Base-by-base conservation (phyloP, 2,888 invertebrate species). In the Noctua janthe region DNA sequence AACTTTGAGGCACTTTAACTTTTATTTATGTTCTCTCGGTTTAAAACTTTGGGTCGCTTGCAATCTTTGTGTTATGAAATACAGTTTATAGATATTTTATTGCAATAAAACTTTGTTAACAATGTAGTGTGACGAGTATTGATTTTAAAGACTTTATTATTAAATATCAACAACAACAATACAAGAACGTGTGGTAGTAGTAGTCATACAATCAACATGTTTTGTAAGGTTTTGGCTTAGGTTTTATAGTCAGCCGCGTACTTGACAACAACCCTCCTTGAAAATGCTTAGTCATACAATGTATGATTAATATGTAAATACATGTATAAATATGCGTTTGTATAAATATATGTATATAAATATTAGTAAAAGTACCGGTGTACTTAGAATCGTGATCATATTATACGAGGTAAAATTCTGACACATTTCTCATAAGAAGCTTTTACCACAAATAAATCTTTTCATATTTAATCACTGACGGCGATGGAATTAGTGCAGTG, bases 1-100 rank as follows among this genome's bases (percentile, higher is more conserved):
- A 88, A 88, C 84, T 88, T 82, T 69, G 71, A 70, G 72, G 75
- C 71, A 82, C 81, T 79, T 86, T 82, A 79, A 85, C 88, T 82
- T 84, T 87, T 84, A 86, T 84, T 84, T 87, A 87, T 78, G 51
- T 81, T 75, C 77, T 59, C 73, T 71, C 43, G 76, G 64, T 76
- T 87, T 56, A 59, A 83, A 87, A 87, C 54, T 83, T 87, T 70
- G 35, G 5, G 43, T 78, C 59, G 72, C 74, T 51, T 62, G 64
- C 85, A 74, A 83, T 85, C 56, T 80, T 74, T 85, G 56, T 51
- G 43, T 59, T 85, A 39, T 62, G 47, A 66, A 69, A 72, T 62
- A 72, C 56, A 47, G 47, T 47, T 83, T 62, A 56, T 15, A 43
- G 8, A 13, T 43, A 35, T 51, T 78, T 59, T 59, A 13, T 51